Evolutionary conservation across 2,888 invertebrate genomes (phyloP), one percentile per base, ranked within the genome.

Genomic region (Adelphocoris suturalis): DNA sequence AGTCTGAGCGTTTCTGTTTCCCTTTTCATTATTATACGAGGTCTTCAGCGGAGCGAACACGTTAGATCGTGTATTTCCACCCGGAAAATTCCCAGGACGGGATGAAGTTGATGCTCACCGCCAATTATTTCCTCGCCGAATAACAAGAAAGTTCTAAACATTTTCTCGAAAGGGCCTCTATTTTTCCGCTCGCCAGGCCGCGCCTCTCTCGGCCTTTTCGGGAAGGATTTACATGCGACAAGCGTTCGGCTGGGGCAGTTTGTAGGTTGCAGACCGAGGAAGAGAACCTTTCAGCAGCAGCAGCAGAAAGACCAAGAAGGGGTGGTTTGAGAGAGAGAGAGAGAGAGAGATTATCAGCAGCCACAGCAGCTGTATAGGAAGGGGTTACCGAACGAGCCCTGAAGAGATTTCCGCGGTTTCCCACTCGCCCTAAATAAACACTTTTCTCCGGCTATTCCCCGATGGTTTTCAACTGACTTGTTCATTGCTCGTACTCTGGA

Each of bases 61-160:
- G 23, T 68, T 68, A 23, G 23, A 68, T 68, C 68, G 19, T 23
- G 68, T 68, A 68, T 68, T 68, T 68, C 68, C 68, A 68, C 27
- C 68, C 23, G 68, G 68, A 68, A 68, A 68, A 68, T 68, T 23
- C 12, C 12, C 5, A 16, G 11, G 52, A 3, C 5, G 2, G 52
- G 52, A 5, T 52, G 52, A 16, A 52, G 52, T 13, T 52, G 5
- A 52, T 11, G 3, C 52, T 9, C 68, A 27, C 68, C 23, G 68
- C 23, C 23, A 68, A 68, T 68, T 68, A 68, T 68, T 68, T 68
- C 68, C 23, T 68, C 68, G 13, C 23, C 68, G 23, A 68, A 68
- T 68, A 68, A 68, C 68, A 68, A 68, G 68, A 68, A 68, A 68
- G 68, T 68, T 68, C 68, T 11, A 68, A 23, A 68, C 68, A 68